These are phyloP conservation scores for Capitella teleta DNA, from an alignment of 1,140 invertebrate species.

Conservation along the genomic window DNA sequence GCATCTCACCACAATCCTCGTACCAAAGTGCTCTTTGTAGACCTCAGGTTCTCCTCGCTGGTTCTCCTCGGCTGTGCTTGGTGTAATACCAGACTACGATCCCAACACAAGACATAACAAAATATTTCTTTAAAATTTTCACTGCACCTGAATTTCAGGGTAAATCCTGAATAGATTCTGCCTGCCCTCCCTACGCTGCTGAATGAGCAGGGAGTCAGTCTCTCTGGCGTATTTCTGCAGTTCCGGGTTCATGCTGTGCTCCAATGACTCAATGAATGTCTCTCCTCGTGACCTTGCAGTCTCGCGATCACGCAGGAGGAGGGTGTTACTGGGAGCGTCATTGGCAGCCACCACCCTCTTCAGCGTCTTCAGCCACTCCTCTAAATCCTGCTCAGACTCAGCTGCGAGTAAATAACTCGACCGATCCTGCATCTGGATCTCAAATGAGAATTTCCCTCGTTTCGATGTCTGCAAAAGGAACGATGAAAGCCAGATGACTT, in stretches of 20 bases:
- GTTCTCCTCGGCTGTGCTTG: neutral
- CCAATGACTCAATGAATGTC: constrained; percentile 45
- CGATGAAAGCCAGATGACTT: neutral
- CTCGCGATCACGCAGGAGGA: neutral
- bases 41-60: constrained; percentile 47
- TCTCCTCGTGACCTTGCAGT: neutral
- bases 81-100: neutral
- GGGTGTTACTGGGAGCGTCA: neutral
- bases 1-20: constrained; percentile 68
- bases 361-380: constrained; percentile 66
- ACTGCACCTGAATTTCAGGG: constrained; percentile 47
- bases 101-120: neutral
- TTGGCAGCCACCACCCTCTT: constrained; percentile 47
- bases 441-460: constrained; percentile 75
- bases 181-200: constrained; percentile 62
- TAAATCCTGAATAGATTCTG: constrained; percentile 58
- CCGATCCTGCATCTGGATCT: constrained; percentile 69
- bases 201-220: constrained; percentile 71
- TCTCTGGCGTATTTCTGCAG: constrained; percentile 79
- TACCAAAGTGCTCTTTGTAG: constrained; percentile 72
- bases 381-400: constrained; percentile 70
- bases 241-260: constrained; percentile 81
- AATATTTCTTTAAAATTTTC: neutral
- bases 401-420: constrained; percentile 76
- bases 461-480: constrained; percentile 57